Percentiles rank a stretch among this genome's conserved stretches.
Evolutionary conservation across 2,888 invertebrate species (phyloP).

Genomic region (Eretmocerus hayati): DNA sequence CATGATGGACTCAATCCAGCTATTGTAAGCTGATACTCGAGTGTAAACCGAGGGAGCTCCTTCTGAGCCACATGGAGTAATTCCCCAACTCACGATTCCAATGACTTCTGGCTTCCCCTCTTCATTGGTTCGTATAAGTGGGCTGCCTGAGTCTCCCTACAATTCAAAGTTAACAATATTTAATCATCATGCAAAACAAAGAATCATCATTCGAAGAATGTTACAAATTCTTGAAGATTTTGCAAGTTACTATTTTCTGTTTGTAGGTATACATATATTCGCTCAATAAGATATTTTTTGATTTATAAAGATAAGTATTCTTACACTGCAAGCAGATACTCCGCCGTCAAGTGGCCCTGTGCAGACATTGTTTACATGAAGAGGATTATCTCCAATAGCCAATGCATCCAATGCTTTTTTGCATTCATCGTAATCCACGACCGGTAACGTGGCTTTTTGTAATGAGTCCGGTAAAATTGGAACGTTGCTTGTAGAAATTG

Average conservation of each 20-base stretch:
- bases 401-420: conserved; percentile 24
- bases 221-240: neutral
- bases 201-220: too few species aligned
- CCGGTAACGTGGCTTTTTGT: conserved; percentile 34
- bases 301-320: conserved; percentile 6
- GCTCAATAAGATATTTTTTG: too few species aligned
- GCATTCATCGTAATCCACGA: conserved; percentile 32
- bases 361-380: conserved; percentile 31
- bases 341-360: conserved; percentile 28
- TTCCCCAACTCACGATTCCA: conserved; percentile 51
- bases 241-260: neutral
- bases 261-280: too few species aligned
- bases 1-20: conserved; percentile 39
- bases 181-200: neutral
- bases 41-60: conserved; percentile 47
- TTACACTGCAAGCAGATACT: conserved; percentile 29
- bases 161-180: conserved; percentile 27
- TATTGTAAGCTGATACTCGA: conserved; percentile 42
- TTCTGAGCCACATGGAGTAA: conserved; percentile 46
- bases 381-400: conserved; percentile 26
- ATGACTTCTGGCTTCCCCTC: conserved; percentile 59
- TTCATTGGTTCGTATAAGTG: conserved; percentile 48
- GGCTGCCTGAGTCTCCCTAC: conserved; percentile 54
- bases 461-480: conserved; percentile 33
- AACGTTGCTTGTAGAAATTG: conserved; percentile 27